phyloP scores from a whole-genome alignment of 2,113 vertebrate species.

The Tichodroma muraria region DNA sequence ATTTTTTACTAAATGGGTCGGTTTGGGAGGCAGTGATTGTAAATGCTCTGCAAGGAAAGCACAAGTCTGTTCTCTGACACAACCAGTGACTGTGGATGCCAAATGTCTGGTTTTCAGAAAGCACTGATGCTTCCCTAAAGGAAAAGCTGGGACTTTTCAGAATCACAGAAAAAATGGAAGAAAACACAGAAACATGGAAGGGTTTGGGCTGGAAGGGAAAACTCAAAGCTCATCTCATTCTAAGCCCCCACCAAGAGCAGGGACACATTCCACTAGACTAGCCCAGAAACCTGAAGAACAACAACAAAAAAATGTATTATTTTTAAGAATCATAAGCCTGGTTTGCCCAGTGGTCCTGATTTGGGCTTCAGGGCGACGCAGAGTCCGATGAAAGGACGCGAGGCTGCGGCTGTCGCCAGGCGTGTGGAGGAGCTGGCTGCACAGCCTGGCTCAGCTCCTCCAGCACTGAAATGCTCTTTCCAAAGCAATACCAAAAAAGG shows the following conservation, averaged over 20 bases:
- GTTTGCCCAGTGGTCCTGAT: neutral
- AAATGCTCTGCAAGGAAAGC: neutral
- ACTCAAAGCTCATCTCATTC: neutral
- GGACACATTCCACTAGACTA: neutral
- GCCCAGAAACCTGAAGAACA: neutral
- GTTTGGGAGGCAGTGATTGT: neutral
- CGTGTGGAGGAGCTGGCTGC: neutral
- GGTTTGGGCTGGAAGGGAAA: neutral
- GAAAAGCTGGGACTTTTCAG: neutral
- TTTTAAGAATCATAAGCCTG: neutral
- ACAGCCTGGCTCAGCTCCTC: neutral
- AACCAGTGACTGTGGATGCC: neutral
- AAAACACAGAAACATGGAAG: neutral
- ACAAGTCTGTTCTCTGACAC: neutral
- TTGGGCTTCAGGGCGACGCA: neutral
- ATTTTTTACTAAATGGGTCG: neutral
- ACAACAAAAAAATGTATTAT: accelerated
- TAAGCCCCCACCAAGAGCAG: neutral
- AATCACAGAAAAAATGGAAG: too few relatives aligned
- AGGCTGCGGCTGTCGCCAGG: neutral
- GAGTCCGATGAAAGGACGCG: accelerated
- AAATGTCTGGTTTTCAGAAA: neutral
- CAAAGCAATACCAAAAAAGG: conserved; percentile 58
- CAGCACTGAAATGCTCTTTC: conserved; percentile 10
- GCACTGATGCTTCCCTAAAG: neutral